These are phyloP conservation scores for Coreoperca whiteheadi DNA, from an alignment of 2,113 vertebrate species.

Conservation along the genomic window DNA sequence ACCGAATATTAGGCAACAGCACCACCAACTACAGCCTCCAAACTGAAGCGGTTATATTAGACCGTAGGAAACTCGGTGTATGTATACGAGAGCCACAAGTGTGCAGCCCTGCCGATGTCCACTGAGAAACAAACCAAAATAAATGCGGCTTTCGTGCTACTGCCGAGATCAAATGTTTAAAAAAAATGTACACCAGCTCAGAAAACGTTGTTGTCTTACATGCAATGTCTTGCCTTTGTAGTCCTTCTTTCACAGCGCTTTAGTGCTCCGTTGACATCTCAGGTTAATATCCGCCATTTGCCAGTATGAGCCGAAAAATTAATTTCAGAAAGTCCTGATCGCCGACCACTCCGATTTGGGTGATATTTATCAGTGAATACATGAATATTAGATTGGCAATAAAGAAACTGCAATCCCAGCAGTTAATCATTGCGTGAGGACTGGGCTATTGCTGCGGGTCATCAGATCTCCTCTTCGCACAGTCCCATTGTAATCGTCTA, in stretches of 20 bases:
- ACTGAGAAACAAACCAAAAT: too few species aligned
- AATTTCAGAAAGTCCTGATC: slow-evolving; percentile 3
- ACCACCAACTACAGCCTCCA: too few species aligned
- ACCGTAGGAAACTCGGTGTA: background rate
- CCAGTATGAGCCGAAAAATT: background rate
- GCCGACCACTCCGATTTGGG: background rate
- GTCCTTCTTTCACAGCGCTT: background rate
- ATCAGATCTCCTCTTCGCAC: slow-evolving; percentile 17
- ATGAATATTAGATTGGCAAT: slow-evolving; percentile 30
- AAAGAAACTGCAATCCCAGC: slow-evolving; percentile 45
- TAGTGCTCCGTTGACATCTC: background rate
- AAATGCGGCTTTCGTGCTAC: too few species aligned
- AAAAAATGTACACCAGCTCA: too few species aligned
- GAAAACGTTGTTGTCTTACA: too few species aligned
- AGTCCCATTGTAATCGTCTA: slow-evolving; percentile 47
- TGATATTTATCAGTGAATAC: slow-evolving; percentile 27
- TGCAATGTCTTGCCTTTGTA: too few species aligned
- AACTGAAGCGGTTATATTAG: background rate
- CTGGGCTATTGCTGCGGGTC: slow-evolving; percentile 26
- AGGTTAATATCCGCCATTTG: background rate
- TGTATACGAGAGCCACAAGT: background rate
- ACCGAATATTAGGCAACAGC: background rate
- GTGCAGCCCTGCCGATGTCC: too few species aligned
- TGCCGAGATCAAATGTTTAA: too few species aligned
- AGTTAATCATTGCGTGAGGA: slow-evolving; percentile 42